These are phyloP conservation scores for Cephus runcator DNA, from an alignment of 2,888 invertebrate genomes.

Conservation along the genomic window DNA sequence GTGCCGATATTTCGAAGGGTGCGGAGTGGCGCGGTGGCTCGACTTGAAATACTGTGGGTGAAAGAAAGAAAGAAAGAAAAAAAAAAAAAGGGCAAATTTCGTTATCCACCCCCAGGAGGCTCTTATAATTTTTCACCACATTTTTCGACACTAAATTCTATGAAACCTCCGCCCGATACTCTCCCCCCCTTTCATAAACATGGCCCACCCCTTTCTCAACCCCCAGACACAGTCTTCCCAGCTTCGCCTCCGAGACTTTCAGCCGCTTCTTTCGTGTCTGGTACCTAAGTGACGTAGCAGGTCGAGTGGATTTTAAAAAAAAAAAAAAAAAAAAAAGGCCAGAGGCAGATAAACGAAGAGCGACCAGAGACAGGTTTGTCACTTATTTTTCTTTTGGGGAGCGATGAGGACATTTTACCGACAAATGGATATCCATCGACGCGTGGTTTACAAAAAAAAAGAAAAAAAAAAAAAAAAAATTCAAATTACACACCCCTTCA, in stretches of 20 bases:
- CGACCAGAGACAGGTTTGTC: constrained; percentile 30
- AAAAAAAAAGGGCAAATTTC: background rate
- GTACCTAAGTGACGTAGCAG: background rate
- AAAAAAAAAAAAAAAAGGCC: constrained; percentile 11
- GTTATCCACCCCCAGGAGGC: background rate
- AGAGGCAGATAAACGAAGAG: constrained; percentile 28
- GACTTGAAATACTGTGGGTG: background rate
- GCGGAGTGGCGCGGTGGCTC: background rate
- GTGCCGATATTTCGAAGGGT: background rate
- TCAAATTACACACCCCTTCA: background rate
- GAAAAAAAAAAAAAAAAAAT: background rate
- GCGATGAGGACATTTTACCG: constrained; percentile 20
- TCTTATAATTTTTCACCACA: constrained; percentile 39
- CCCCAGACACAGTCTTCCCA: background rate
- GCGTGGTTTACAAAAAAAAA: background rate
- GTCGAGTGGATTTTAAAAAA: background rate
- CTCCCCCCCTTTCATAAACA: constrained; percentile 10
- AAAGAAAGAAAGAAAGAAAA: too few relatives aligned
- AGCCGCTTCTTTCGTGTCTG: background rate
- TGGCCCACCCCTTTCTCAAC: background rate
- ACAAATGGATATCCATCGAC: constrained; percentile 16
- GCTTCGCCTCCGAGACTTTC: background rate
- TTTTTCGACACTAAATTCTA: constrained; percentile 22
- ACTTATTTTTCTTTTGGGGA: constrained; percentile 24
- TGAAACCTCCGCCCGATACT: constrained; percentile 4